phyloP scores from a whole-genome alignment of 2,113 vertebrate species.

The Harpagus bidentatus region DNA sequence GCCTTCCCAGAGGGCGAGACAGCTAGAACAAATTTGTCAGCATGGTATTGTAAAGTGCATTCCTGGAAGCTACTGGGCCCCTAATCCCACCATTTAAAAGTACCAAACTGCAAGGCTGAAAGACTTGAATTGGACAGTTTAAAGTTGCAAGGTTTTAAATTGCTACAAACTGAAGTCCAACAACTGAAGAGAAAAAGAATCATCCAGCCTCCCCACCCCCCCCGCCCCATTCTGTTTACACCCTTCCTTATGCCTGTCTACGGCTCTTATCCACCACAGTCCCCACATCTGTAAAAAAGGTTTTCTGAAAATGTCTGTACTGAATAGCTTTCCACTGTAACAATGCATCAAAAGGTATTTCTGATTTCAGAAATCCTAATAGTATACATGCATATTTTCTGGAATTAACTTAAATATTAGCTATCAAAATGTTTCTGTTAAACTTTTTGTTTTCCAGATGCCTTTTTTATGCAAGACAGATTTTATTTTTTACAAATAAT shows the following conservation, averaged over 20 bases:
- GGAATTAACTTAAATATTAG: background rate
- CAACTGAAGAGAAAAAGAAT: background rate
- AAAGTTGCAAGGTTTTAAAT: background rate
- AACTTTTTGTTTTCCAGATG: background rate
- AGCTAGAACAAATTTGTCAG: slow-evolving; percentile 8
- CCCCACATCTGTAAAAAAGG: background rate
- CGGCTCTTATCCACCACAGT: background rate
- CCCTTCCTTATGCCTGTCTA: accelerated
- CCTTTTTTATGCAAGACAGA: background rate
- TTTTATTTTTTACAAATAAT: background rate
- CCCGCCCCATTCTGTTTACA: background rate
- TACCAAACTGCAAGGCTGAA: background rate
- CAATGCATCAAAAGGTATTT: background rate
- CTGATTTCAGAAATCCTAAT: background rate
- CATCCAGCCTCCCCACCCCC: too few relatives aligned
- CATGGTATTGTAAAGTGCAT: background rate
- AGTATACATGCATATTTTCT: background rate
- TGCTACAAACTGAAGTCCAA: background rate
- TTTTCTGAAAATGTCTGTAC: background rate
- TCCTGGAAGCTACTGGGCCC: background rate
- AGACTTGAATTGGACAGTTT: background rate
- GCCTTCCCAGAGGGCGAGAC: background rate
- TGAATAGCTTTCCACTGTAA: background rate
- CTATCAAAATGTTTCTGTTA: background rate
- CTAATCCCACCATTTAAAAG: background rate